These are phyloP conservation scores for Macrosiphum euphorbiae DNA, from an alignment of 2,888 invertebrate species.

Conservation along the genomic window DNA sequence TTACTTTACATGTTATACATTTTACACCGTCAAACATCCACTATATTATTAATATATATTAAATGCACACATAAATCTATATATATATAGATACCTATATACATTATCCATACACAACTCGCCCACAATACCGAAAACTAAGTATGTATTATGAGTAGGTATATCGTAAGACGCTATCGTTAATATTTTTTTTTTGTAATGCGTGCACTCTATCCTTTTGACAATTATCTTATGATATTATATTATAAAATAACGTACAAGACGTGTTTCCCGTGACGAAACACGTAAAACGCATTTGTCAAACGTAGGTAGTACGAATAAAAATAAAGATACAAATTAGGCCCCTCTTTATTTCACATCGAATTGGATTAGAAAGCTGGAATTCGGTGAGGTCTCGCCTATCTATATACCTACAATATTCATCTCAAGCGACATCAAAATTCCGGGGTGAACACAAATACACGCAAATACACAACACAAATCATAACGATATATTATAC, in stretches of 20 bases:
- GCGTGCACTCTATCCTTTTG: neutral
- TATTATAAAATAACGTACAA: neutral
- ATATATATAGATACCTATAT: neutral
- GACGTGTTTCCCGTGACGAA: neutral
- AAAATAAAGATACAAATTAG: slow-evolving; percentile 7
- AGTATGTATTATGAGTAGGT: neutral
- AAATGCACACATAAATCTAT: too few relatives aligned
- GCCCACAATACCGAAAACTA: neutral
- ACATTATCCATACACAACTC: neutral
- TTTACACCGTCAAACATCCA: neutral
- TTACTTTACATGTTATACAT: neutral
- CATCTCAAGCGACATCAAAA: neutral
- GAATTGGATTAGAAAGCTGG: slow-evolving; percentile 29
- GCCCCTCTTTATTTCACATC: neutral
- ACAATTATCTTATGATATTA: neutral
- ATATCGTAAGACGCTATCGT: neutral
- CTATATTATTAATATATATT: too few relatives aligned
- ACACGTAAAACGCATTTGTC: slow-evolving; percentile 14
- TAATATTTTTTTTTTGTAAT: neutral
- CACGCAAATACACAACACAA: neutral
- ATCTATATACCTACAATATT: neutral
- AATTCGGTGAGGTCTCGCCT: neutral
- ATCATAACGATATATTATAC: neutral
- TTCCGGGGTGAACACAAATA: neutral
- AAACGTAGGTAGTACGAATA: neutral